Percentiles rank a stretch among this genome's conserved stretches.
These are phyloP conservation scores for Pogona vitticeps DNA, from an alignment of 2,113 vertebrate species.

Conservation along the genomic window DNA sequence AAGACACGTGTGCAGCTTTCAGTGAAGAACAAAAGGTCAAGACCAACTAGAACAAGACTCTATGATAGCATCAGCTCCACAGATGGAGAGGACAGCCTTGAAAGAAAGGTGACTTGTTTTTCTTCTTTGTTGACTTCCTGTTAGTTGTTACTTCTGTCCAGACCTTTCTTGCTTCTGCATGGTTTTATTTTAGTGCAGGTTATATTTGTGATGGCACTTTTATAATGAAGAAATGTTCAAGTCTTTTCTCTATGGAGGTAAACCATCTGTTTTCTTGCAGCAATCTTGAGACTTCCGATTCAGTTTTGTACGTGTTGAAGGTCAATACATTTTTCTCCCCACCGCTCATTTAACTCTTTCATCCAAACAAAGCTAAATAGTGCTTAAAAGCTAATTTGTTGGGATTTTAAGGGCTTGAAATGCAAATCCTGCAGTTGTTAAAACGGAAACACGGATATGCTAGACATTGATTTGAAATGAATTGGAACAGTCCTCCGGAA, in stretches of 20 bases:
- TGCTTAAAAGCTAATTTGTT: slow-evolving; percentile 12
- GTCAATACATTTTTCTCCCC: background rate
- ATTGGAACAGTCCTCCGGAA: background rate
- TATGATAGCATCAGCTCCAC: slow-evolving; percentile 85
- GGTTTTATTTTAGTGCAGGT: slow-evolving; percentile 42
- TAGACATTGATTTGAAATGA: slow-evolving; percentile 26
- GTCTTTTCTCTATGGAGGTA: background rate
- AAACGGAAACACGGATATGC: background rate
- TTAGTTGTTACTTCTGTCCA: background rate
- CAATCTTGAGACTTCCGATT: slow-evolving; percentile 25
- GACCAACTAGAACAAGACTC: slow-evolving; percentile 71
- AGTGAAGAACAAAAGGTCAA: slow-evolving; percentile 80
- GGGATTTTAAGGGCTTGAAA: slow-evolving; percentile 24
- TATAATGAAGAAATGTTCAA: slow-evolving; percentile 3
- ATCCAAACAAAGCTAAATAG: background rate
- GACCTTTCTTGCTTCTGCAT: slow-evolving; percentile 23
- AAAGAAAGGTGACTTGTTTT: slow-evolving; percentile 78
- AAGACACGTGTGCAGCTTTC: slow-evolving; percentile 82
- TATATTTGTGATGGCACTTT: slow-evolving; percentile 28
- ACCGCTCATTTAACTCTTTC: background rate
- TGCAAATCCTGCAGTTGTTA: slow-evolving; percentile 22
- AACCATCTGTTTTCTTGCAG: slow-evolving; percentile 31
- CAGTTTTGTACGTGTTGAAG: slow-evolving; percentile 11
- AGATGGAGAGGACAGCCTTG: slow-evolving; percentile 85
- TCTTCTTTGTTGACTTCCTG: background rate